Base-by-base conservation (phyloP, 2,797 vertebrate species). In the Pygocentrus nattereri region DNA sequence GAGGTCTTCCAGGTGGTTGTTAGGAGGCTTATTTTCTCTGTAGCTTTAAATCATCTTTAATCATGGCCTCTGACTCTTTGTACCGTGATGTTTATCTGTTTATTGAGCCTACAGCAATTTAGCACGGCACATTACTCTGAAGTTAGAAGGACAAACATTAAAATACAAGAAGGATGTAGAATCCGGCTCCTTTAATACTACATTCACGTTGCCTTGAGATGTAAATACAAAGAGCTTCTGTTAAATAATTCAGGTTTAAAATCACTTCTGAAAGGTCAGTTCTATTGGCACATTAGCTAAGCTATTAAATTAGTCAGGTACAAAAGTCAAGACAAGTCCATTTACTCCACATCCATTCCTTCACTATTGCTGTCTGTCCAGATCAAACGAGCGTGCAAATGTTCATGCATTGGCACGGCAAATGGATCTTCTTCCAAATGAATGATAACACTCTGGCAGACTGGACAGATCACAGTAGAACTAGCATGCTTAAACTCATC, bases 151-250 rank as follows among this genome's bases (percentile, higher is more conserved):
- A 5, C 4, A 44, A n/a, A n/a, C 19, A n/a, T 6, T 6, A 61
- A 61, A 27, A 23, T 11, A 27, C 16, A 64, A 8, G 10, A 16
- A 62, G 2, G 4, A 19, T 7, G 8, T 10, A 59, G 21, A 5
- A 23, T 6, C 7, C 62, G 50, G n/a, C 64, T 31, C 3, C 18
- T 86, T 86, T 80, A 86, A 82, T 82, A 68, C 38, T 68, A 74
- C 6, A 38, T 69, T 34, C 64, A 62, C 31, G 76, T 38, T 56
- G n/a, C 41, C 56, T 8, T 19, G n/a, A 41, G 54, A 74, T 21
- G 18, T 23, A 27, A 75, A 80, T 62, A 72, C 30, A 78, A 50
- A 73, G 56, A 30, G 31, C 38, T 44, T 76, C 23, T 50, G 52
- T 82, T 54, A 50, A 56, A 84, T 67, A 82, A 25, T 10, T 64